Percentiles rank a stretch among this genome's conserved stretches.
Conservation (phyloP, 2,797 vertebrate species). For the Alauda arvensis region DNA sequence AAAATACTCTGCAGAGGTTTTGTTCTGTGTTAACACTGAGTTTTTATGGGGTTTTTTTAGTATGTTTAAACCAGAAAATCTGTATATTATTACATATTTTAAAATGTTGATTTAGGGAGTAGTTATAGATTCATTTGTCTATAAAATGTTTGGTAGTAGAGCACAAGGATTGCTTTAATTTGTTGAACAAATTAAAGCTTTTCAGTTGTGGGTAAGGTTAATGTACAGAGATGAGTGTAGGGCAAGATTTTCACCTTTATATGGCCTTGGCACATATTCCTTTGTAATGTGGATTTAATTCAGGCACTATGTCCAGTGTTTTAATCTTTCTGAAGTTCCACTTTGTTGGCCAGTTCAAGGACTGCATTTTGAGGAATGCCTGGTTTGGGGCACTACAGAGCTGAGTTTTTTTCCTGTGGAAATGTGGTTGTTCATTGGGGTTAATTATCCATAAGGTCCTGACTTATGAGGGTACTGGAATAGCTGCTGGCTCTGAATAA, state of each 20-base stretch:
- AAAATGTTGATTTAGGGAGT: not conserved
- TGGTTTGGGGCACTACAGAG: not conserved
- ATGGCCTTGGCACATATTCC: not conserved
- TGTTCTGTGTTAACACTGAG: not conserved
- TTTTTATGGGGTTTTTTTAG: not conserved
- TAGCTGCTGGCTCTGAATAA: conserved; percentile 60
- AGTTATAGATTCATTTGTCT: not conserved
- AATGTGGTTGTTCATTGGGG: not conserved
- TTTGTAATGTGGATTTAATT: not conserved
- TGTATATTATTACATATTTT: not conserved
- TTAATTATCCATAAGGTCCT: conserved; percentile 37
- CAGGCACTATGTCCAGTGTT: not conserved
- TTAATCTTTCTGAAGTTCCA: not conserved
- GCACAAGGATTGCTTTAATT: too few species aligned
- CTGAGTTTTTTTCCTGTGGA: conserved; percentile 2
- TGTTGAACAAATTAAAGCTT: not conserved
- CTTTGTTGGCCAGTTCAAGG: not conserved
- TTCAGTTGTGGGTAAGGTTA: not conserved
- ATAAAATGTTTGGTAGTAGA: not conserved
- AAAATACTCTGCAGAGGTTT: not conserved
- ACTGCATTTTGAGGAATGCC: not conserved
- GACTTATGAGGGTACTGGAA: conserved; percentile 28
- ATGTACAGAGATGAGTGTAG: not conserved
- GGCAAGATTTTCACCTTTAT: not conserved
- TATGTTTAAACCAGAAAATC: not conserved